A percentile compares a stretch with the other conserved stretches of the same genome.
Evolutionary conservation across 2,888 invertebrate genomes (phyloP).

Genomic region (Watsonalla cultraria): DNA sequence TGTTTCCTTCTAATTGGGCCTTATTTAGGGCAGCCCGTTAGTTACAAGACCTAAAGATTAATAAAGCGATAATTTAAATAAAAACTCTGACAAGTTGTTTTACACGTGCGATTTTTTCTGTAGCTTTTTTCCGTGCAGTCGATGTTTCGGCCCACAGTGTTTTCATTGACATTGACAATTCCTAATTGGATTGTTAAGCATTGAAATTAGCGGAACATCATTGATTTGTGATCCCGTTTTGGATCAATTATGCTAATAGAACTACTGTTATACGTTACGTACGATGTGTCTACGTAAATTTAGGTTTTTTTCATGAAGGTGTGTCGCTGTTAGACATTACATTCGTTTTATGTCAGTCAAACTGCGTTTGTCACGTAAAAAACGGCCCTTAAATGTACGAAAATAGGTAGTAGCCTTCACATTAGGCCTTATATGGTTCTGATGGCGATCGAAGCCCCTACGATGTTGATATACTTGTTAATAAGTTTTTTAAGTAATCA

Average conservation of each 20-base stretch:
- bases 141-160: conserved; percentile 33
- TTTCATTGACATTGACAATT: conserved; percentile 54
- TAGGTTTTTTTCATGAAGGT: no score
- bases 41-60: conserved; percentile 7
- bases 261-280: conserved; percentile 12
- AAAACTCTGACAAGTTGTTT: conserved; percentile 32
- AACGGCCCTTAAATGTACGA: no score
- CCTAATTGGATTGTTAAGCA: conserved; percentile 61
- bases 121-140: conserved; percentile 14
- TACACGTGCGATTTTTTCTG: conserved; percentile 29
- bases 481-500: no score
- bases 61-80: conserved; percentile 25
- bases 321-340: no score
- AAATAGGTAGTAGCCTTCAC: no score
- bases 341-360: no score
- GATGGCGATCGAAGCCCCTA: no score
- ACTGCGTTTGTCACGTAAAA: no score
- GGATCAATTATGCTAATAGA: conserved; percentile 16
- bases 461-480: no score
- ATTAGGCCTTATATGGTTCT: no score
- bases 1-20: conserved; percentile 15
- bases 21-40: conserved; percentile 32
- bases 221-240: conserved; percentile 31
- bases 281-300: no score
- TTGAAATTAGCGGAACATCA: conserved; percentile 44